Evolutionary conservation across 2,888 invertebrate species (phyloP), one percentile per base, ranked within the genome.

Genomic region (Troglohyphantes excavatus): DNA sequence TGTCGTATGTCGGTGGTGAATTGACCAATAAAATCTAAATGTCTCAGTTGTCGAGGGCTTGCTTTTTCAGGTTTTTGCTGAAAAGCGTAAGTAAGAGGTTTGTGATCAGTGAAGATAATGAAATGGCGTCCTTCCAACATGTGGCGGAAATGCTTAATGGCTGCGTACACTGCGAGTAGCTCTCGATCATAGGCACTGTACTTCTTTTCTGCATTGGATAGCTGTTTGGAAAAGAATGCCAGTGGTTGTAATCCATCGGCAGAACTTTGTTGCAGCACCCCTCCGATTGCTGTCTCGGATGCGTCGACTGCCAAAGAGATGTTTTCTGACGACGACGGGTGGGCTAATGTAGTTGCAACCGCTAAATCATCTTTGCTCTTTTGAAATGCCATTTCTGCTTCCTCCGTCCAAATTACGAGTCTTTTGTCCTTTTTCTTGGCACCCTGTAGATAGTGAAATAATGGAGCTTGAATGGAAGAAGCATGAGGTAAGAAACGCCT

Each of bases 1-100:
- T 93, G 92, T 2, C 90, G 87, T 9, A 93, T 93, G 76, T 93
- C 92, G 0, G 93, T 93, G 0, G 93, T 92, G 43, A 93, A 94
- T 85, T 93, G 93, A 0, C 92, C 73, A 26, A 93, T 91, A 33
- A 84, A 88, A 2, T 88, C 75, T 0, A 94, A 90, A 11, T 94
- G 92, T 1, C 93, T 86, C 17, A 92, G 91, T 86, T 94, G 93
- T 0, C 93, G 79, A 0, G 93, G 93, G 0, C 93, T 92, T 11
- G 39, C 53, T 29, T 86, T 78, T 17, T 79, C 72, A 13, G 27
- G n/a, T 13, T 86, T 79, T 39, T 86, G 70, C 33, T 9, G 9
- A 70, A 86, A 85, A 0, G 72, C 78, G 43, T 21, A 86, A 2
- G 63, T 43, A 2, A 93, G 79, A 0, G 93, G 90, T 13, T 76